Base-by-base conservation (phyloP, 2,797 vertebrate genomes). In the Sardinella longiceps region DNA sequence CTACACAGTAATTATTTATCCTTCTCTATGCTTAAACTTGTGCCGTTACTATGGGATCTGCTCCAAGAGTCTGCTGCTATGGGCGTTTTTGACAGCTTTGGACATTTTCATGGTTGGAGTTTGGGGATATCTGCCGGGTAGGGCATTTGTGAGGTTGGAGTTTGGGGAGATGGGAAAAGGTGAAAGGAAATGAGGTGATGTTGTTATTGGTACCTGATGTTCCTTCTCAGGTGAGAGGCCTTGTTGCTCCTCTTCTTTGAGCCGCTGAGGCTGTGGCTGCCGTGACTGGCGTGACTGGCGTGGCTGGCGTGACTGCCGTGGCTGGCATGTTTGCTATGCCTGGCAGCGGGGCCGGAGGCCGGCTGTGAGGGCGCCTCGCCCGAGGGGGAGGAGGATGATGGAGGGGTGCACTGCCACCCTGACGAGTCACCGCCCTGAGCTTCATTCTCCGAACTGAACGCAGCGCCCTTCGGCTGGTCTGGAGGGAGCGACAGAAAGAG, bases 191-290 rank as follows among this genome's bases (percentile, higher is more conserved):
- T 10, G 56, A n/a, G 56, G n/a, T 10, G n/a, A 82, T 39, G 5
- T n/a, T n/a, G n/a, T n/a, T n/a, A n/a, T n/a, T n/a, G n/a, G n/a
- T 58, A 98, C 97, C 97, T 95, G 94, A 99, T 99, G 92, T 99
- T 99, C 87, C 97, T 97, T 90, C 98, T 96, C 96, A 98, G 95
- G 92, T 98, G 96, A 86, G 94, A 91, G 7, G 97, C 96, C 91
- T 98, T 98, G 91, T 97, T 96, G 88, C 85, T 88, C 91, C 96
- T 96, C 91, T 96, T 98, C 94, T 97, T 98, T 94, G 95, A 95
- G 82, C 84, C 87, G 85, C 93, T 94, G 90, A 95, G 93, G 84
- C 94, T 95, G 93, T 95, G 95, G 93, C 94, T 94, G 91, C 93
- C 23, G 53, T n/a, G 58, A 23, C 23, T 28, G 23, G 58, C 94